Base-by-base conservation (phyloP, 2,888 invertebrate genomes). In the Zaprionus bogoriensis region DNA sequence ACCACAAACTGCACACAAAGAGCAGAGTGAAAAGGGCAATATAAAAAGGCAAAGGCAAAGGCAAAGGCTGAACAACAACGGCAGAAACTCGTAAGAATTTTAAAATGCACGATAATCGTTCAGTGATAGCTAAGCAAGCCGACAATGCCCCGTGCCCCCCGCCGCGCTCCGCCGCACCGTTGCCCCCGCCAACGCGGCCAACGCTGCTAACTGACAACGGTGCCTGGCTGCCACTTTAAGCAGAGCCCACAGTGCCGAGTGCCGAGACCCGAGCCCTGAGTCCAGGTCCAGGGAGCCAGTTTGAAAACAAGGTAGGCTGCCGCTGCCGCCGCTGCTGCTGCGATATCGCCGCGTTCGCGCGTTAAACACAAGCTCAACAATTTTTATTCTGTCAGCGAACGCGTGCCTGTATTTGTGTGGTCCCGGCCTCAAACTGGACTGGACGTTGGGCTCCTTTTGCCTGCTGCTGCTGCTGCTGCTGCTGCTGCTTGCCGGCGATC, bases 381-480 rank as follows among this genome's bases (percentile, higher is more conserved):
- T 90, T 90, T 90, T 90, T 89, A 89, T 89, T 89, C 90, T 91
- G 91, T 90, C 91, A 90, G 89, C 90, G 82, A 90, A 90, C 91
- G 91, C 91, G 91, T 91, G 91, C 91, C 91, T 91, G 90, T 91
- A 89, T 90, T 84, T 91, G 91, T 91, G 91, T 91, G 91, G 91
- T 91, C 91, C 80, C 77, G 79, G 72, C 67, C 59, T 79, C 80
- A 41, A 83, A 87, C 87, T 77, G 77, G 81, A 80, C 86, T 63
- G 47, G 52, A 72, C 51, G 22, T 25, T 53, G 58, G 53, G 44
- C 74, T 66, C 53, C 67, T 55, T 54, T 41, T 55, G 45, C 22
- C 55, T 61, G 68, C 58, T 53, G 41, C 46, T 27, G 58, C 32
- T n/a, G n/a, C 51, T 52, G 59, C 50, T n/a, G n/a, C 47, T 65